Evolutionary conservation across 2,888 invertebrate species (phyloP).

Genomic region (Meteorus colon): DNA sequence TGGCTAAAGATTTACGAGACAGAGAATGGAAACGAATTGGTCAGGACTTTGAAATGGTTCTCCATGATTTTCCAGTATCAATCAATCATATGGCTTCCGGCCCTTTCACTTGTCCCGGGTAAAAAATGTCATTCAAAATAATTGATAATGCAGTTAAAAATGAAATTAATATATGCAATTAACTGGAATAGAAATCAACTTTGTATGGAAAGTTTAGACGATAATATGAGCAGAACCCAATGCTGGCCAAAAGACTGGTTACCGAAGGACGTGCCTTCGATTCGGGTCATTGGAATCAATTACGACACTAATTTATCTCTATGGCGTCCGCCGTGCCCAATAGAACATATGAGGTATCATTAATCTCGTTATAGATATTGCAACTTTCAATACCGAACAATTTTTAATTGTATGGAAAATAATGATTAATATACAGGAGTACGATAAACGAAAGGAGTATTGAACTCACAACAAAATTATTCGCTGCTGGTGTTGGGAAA

Average conservation of each 20-base stretch:
- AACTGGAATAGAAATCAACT: slow-evolving; percentile 56
- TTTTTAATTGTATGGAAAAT: background rate
- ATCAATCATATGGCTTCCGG: slow-evolving; percentile 73
- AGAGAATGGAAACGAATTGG: slow-evolving; percentile 77
- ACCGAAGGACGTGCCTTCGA: slow-evolving; percentile 83
- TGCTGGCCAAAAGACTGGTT: slow-evolving; percentile 99
- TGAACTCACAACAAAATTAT: slow-evolving; percentile 80
- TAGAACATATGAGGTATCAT: slow-evolving; percentile 74
- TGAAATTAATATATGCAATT: background rate
- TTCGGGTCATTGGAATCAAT: slow-evolving; percentile 89
- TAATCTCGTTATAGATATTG: background rate
- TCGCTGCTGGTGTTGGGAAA: slow-evolving; percentile 85
- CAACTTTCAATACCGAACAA: slow-evolving; percentile 3
- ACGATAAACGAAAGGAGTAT: slow-evolving; percentile 81
- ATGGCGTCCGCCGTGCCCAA: slow-evolving; percentile 84
- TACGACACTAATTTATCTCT: slow-evolving; percentile 89
- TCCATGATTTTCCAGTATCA: slow-evolving; percentile 79
- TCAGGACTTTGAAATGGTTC: slow-evolving; percentile 78
- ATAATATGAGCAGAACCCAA: slow-evolving; percentile 76
- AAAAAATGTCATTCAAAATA: slow-evolving; percentile 50
- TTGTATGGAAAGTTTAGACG: slow-evolving; percentile 59
- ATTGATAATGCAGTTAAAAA: background rate
- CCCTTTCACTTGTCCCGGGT: slow-evolving; percentile 75
- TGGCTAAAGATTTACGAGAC: slow-evolving; percentile 75
- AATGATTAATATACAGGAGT: slow-evolving; percentile 61